These are phyloP conservation scores for Lepeophtheirus nordmannii DNA, from an alignment of 2,888 invertebrate species.

Conservation along the genomic window DNA sequence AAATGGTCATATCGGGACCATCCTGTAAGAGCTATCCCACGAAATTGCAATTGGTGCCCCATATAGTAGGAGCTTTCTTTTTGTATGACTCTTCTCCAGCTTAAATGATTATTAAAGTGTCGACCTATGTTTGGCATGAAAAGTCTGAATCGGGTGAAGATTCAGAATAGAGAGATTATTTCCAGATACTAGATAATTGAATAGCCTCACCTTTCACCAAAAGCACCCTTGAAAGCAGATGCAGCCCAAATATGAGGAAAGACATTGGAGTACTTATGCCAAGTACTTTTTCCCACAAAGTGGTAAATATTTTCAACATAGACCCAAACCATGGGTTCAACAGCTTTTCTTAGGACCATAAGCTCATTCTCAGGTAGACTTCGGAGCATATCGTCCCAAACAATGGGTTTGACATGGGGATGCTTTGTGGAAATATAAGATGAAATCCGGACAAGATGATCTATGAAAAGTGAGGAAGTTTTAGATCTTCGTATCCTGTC, in stretches of 20 bases:
- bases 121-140: slow-evolving; percentile 49
- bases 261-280: slow-evolving; percentile 43
- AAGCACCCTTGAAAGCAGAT: slow-evolving; percentile 58
- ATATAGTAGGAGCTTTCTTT: slow-evolving; percentile 38
- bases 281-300: slow-evolving; percentile 33
- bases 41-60: slow-evolving; percentile 32
- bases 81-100: slow-evolving; percentile 46
- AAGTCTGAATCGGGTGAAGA: slow-evolving; percentile 31
- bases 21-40: slow-evolving; percentile 44
- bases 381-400: slow-evolving; percentile 68
- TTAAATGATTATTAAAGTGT: slow-evolving; percentile 52
- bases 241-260: slow-evolving; percentile 56
- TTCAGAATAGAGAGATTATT: no score
- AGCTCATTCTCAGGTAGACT: slow-evolving; percentile 45
- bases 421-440: slow-evolving; percentile 42
- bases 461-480: slow-evolving; percentile 42
- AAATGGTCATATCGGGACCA: slow-evolving; percentile 34
- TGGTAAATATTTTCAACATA: slow-evolving; percentile 45
- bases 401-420: slow-evolving; percentile 46
- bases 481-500: slow-evolving; percentile 21
- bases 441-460: slow-evolving; percentile 46
- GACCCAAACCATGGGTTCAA: slow-evolving; percentile 67
- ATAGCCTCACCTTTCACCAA: slow-evolving; percentile 44
- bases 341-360: slow-evolving; percentile 47
- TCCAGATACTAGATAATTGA: no score